Base-by-base conservation (phyloP, 23 tunicate species). In the Styela plicata region DNA sequence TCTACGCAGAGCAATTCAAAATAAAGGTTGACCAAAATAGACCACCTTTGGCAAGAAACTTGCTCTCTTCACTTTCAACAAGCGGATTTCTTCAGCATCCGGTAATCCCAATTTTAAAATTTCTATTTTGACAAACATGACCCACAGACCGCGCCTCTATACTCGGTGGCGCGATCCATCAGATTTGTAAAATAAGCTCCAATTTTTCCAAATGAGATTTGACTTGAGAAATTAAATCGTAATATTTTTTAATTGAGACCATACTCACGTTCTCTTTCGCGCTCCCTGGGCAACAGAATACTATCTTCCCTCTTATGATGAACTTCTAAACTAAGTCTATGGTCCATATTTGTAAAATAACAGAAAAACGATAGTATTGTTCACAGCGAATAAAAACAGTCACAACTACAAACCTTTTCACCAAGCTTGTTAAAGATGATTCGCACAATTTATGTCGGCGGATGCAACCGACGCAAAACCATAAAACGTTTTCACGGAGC, bases 251-350 rank as follows among this genome's bases (percentile, higher is more conserved):
- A 57, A 20, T n/a, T n/a, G n/a, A n/a, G n/a, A n/a, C n/a, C 57
- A 5, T 44, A 44, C 57, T 44, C 7, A 66, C 29, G 31, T 27
- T 66, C 70, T 7, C 70, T n/a, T 31, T 76, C 64, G 18, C 81
- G 64, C 7, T 76, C 81, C 16, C 53, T n/a, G 17, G 81, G 66
- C 25, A 76, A 44, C 17, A 76, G 81, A 33, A 76, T 44, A 44
- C 81, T 76, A 17, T 76, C 81, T 2, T 76, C 81, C 67, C 66
- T 67, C 44, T 76, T 76, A 35, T 76, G 81, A 1, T 76, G 81
- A 25, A 1, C 66, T 1, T 76, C 81, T 21, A 76, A 25, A 44
- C 81, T 76, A 22, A 36, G 65, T n/a, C 81, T 76, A 44, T 76
- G 81, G 16, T 76, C 81, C 81, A 76, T 76, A n/a, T 25, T 29